phyloP scores from a whole-genome alignment of 2,113 vertebrate genomes.

The Sturnus vulgaris region DNA sequence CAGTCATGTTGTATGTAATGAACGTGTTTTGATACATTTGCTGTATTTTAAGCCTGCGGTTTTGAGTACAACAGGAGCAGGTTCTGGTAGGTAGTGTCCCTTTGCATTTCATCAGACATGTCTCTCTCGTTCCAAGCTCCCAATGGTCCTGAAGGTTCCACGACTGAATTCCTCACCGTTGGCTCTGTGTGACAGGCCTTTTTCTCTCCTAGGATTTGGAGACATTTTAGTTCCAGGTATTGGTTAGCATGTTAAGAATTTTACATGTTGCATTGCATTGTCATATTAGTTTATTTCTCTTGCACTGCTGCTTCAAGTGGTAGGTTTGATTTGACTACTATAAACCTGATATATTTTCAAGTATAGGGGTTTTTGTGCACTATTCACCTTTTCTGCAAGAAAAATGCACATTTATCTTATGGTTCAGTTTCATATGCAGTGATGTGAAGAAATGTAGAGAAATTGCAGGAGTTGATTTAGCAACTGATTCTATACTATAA shows the following conservation, averaged over 20 bases:
- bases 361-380: neutral
- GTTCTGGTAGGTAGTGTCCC: neutral
- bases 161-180: slow-evolving; percentile 86
- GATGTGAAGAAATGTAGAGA: neutral
- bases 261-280: neutral
- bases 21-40: neutral
- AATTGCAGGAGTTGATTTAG: neutral
- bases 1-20: neutral
- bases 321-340: neutral
- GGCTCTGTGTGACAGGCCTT: slow-evolving; percentile 90
- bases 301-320: neutral
- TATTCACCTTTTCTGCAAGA: neutral
- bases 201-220: slow-evolving; percentile 94
- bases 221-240: slow-evolving; percentile 96
- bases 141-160: slow-evolving; percentile 97
- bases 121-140: slow-evolving; percentile 76
- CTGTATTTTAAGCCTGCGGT: neutral
- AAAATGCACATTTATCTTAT: neutral
- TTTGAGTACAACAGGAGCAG: neutral
- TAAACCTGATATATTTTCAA: neutral
- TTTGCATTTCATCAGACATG: neutral
- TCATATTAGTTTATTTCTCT: neutral
- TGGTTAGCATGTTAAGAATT: neutral
- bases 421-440: neutral
- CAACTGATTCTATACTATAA: neutral